Conservation (phyloP, 2,888 invertebrate species). For the Apocheima hispidaria region DNA sequence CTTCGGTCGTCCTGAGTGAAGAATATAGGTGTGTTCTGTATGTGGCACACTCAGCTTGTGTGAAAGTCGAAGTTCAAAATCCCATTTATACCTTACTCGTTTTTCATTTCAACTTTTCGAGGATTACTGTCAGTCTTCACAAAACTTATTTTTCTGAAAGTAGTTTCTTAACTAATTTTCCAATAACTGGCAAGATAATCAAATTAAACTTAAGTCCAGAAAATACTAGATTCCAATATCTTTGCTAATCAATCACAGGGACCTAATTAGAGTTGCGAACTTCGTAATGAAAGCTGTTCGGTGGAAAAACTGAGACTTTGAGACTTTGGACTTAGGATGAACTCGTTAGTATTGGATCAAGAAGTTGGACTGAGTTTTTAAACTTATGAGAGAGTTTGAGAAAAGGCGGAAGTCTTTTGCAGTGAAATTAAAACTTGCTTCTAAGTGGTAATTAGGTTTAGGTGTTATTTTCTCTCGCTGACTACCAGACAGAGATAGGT, state of each 20-base stretch:
- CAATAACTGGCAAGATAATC: slow-evolving; percentile 1
- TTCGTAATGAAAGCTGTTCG: slow-evolving; percentile 23
- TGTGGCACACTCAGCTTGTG: too few relatives aligned
- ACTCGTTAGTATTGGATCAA: slow-evolving; percentile 23
- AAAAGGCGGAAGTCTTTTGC: slow-evolving; percentile 13
- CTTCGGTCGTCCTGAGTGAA: too few relatives aligned
- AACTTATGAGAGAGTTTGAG: slow-evolving; percentile 12
- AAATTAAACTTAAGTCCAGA: slow-evolving; percentile 46
- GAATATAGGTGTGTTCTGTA: too few relatives aligned
- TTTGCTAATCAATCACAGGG: slow-evolving; percentile 58
- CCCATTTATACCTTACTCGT: not conserved
- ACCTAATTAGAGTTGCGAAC: slow-evolving; percentile 52
- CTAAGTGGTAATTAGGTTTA: not conserved
- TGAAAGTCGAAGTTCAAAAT: not conserved
- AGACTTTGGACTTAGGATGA: slow-evolving; percentile 14
- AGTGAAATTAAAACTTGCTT: slow-evolving; percentile 9
- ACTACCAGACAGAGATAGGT: too few relatives aligned
- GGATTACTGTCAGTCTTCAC: not conserved
- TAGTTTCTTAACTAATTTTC: not conserved
- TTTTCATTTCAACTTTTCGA: not conserved
- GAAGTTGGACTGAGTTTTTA: slow-evolving; percentile 17
- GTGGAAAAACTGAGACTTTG: slow-evolving; percentile 35
- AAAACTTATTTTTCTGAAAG: not conserved
- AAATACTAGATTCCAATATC: slow-evolving; percentile 54
- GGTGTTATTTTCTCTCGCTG: not conserved